phyloP scores from a whole-genome alignment of 2,113 vertebrate genomes.

The Eleginops maclovinus region DNA sequence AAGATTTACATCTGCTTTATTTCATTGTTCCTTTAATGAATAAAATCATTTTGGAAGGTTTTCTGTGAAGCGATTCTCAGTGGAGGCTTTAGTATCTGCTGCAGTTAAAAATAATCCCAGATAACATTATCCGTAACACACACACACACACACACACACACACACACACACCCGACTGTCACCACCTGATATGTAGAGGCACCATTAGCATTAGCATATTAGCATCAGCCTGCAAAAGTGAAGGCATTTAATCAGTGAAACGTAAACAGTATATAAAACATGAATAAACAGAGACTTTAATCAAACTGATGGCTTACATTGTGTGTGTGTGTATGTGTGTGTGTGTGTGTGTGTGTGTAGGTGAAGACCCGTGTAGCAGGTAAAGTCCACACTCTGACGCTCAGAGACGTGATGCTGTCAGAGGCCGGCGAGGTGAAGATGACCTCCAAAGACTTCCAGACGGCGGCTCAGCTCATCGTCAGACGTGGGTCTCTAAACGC shows the following conservation, averaged over 20 bases:
- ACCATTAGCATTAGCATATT: background rate
- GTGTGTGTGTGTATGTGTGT: too few relatives aligned
- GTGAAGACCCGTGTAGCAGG: conserved; percentile 92
- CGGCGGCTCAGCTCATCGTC: conserved; percentile 91
- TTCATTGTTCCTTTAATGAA: background rate
- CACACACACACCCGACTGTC: background rate
- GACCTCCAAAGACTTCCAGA: conserved; percentile 93
- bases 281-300: too few relatives aligned
- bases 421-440: conserved; percentile 94
- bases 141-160: background rate
- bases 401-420: conserved; percentile 91
- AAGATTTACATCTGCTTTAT: too few relatives aligned
- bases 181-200: conserved; percentile 4
- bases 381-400: conserved; percentile 88
- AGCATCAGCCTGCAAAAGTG: background rate
- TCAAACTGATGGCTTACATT: too few relatives aligned
- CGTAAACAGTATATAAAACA: too few relatives aligned
- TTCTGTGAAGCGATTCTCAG: background rate
- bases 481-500: conserved; percentile 83
- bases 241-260: too few relatives aligned
- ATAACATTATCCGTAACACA: background rate
- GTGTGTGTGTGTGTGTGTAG: conserved; percentile 71
- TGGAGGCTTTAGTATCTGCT: background rate
- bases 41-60: too few relatives aligned
- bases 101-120: background rate